phyloP scores from a whole-genome alignment of 1,140 invertebrate species.

The Nebria ingens region DNA sequence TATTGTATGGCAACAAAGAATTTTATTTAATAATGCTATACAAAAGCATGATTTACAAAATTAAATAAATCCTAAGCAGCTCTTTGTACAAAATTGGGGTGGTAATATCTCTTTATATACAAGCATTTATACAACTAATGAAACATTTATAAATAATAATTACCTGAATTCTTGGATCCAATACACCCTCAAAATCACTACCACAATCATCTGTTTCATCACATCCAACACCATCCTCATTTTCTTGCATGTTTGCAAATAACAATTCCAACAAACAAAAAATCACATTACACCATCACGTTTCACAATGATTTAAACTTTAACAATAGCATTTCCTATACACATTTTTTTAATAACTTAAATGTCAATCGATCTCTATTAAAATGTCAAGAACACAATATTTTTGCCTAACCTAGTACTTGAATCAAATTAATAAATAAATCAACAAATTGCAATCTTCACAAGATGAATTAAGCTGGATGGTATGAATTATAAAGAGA shows the following conservation, averaged over 20 bases:
- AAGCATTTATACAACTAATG: background rate
- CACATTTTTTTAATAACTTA: background rate
- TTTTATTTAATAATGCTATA: too few relatives aligned
- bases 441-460: background rate
- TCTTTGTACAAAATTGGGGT: too few relatives aligned
- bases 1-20: too few relatives aligned
- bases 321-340: background rate
- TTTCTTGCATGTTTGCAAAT: background rate
- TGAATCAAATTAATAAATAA: background rate
- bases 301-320: background rate
- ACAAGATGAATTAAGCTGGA: background rate
- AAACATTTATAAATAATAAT: background rate
- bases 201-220: background rate
- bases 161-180: slow-evolving; percentile 7
- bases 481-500: too few relatives aligned
- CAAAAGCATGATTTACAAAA: too few relatives aligned
- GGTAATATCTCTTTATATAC: background rate
- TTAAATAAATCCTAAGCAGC: too few relatives aligned
- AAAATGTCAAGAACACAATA: slow-evolving; percentile 3
- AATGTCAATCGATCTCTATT: slow-evolving; percentile 4
- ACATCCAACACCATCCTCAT: background rate
- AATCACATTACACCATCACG: background rate
- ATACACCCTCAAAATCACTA: too few relatives aligned
- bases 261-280: background rate
- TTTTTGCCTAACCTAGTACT: background rate